Evolutionary conservation across 2,888 invertebrate genomes (phyloP), one percentile per base, ranked within the genome.

Genomic region (Himalopsyche tibetana): DNA sequence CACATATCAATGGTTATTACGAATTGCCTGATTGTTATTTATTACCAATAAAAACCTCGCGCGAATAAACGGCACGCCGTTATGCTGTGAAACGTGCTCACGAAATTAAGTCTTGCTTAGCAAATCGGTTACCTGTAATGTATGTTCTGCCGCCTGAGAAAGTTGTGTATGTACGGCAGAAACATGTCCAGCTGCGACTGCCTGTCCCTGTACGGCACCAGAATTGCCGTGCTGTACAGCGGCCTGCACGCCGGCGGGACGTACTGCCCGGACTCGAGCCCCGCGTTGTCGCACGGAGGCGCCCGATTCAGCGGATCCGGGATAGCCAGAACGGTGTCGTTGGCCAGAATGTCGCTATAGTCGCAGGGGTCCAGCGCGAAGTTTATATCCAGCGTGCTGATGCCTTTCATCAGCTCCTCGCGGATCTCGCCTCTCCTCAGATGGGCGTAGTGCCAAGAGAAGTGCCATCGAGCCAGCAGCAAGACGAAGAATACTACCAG

Each of bases 91-190:
- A 45, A 45, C 9, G 8, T 9, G 40, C 40, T 6, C 40, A 40
- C 5, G 5, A 40, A 40, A 40, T 40, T 5, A 40, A 40, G 3
- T 6, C 40, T 5, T 6, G 3, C 40, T 40, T 4, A 80, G 5
- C 28, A 38, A 55, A 55, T n/a, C 19, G 9, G 92, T 91, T 88
- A 93, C 93, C 91, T 92, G 91, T 98, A 98, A 90, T 97, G 96
- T 55, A 98, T 94, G 89, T 95, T 94, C 91, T 98, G 98, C 86
- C 94, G 93, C 89, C 96, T 96, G 87, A 98, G 92, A 91, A 96
- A 98, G 82, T 95, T 95, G 91, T 98, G 98, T 92, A 98, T 97
- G 90, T 97, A 97, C 84, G 95, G 95, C 87, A 98, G 92, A 90
- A 98, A 98, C 87, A 95, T 92, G 82, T 95, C 93, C 19, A 98